A percentile compares a stretch with the other conserved stretches of the same genome.
phyloP scores from a whole-genome alignment of 2,113 vertebrate genomes.

The Heterotilapia buettikoferi region DNA sequence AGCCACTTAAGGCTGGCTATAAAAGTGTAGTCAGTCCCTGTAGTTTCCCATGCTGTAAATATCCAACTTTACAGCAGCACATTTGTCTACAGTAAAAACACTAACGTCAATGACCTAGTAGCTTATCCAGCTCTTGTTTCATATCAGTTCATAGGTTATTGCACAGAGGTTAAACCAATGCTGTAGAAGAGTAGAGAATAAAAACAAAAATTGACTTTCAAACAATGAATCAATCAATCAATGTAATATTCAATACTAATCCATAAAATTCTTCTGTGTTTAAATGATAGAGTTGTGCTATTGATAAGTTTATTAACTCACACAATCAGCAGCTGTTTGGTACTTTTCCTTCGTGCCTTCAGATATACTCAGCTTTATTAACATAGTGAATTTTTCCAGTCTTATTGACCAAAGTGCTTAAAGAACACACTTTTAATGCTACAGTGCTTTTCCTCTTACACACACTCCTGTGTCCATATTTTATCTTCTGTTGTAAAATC shows the following conservation, averaged over 20 bases:
- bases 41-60: not conserved
- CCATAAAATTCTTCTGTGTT: not conserved
- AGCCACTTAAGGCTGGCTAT: not conserved
- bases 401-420: not conserved
- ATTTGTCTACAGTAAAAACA: not conserved
- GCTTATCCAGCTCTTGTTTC: not conserved
- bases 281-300: not conserved
- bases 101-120: not conserved
- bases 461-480: not conserved
- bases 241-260: not conserved
- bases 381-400: not conserved
- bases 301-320: not conserved
- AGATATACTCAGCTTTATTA: not conserved
- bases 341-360: not conserved
- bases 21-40: not conserved
- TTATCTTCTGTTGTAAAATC: not conserved
- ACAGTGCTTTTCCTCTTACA: not conserved
- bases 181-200: not conserved
- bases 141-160: not conserved
- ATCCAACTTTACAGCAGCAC: not conserved
- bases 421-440: not conserved
- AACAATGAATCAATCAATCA: not conserved
- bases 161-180: not conserved
- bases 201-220: not conserved
- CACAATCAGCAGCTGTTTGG: not conserved